Evolutionary conservation across 2,797 vertebrate species (phyloP).

Genomic region (Astyanax mexicanus): DNA sequence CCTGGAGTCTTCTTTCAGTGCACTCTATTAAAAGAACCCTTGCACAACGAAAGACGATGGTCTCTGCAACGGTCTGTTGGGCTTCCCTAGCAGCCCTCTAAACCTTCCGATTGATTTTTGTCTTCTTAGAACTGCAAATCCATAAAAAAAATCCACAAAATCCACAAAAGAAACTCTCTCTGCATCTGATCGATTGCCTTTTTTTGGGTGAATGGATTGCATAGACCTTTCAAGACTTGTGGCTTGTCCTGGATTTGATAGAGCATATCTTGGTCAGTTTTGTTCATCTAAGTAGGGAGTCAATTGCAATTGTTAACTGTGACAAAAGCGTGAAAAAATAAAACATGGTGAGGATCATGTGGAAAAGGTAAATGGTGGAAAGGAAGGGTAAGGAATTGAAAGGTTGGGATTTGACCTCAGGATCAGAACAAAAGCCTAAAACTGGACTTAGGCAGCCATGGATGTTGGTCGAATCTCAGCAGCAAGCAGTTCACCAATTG

Average conservation of each 20-base stretch:
- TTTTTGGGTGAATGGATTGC: background rate
- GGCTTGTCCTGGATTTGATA: background rate
- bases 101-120: conserved; percentile 25
- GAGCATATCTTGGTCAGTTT: background rate
- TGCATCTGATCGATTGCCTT: background rate
- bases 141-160: too few relatives aligned
- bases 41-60: background rate
- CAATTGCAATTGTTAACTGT: too few relatives aligned
- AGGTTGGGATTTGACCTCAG: conserved; percentile 3
- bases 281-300: conserved; percentile 8
- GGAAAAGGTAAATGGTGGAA: background rate
- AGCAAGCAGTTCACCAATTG: background rate
- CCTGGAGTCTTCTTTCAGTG: conserved; percentile 1
- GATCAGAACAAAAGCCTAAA: background rate
- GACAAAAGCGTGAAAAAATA: background rate
- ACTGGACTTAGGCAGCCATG: background rate
- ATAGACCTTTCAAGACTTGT: background rate
- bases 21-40: background rate
- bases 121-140: background rate
- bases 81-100: background rate
- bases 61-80: background rate
- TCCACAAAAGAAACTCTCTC: background rate
- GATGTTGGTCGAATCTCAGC: background rate
- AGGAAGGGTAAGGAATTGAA: background rate
- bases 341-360: background rate